These are phyloP conservation scores for Apteryx mantelli DNA, from an alignment of 2,113 vertebrate genomes.

Conservation along the genomic window DNA sequence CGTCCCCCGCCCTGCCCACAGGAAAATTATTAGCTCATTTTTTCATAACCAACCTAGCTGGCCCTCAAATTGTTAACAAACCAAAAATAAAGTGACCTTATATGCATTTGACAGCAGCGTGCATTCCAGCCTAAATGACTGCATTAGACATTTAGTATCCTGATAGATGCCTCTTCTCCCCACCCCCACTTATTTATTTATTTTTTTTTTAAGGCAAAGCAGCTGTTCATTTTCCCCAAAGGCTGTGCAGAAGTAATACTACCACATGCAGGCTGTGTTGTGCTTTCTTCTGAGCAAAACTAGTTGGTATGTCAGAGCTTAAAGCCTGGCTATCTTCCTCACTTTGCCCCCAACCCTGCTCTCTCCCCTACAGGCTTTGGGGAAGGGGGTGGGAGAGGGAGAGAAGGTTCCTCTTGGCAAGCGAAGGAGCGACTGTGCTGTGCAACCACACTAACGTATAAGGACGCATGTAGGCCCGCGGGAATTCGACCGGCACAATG, in stretches of 20 bases:
- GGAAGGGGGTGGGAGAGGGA: not conserved
- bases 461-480: rapidly evolving
- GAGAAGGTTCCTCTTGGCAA: not conserved
- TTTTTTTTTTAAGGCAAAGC: not conserved
- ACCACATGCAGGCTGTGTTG: rapidly evolving
- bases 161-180: not conserved
- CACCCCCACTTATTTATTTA: not conserved
- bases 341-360: not conserved
- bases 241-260: not conserved
- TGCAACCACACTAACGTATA: not conserved
- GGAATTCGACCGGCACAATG: not conserved
- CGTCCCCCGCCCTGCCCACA: not conserved
- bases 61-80: constrained; percentile 3
- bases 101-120: not conserved
- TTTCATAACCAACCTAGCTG: constrained; percentile 5
- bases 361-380: not conserved
- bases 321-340: not conserved
- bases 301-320: not conserved
- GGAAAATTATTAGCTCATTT: constrained; percentile 16
- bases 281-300: not conserved
- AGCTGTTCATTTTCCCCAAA: not conserved
- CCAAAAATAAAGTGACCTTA: not conserved
- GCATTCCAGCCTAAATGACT: not conserved
- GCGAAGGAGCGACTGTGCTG: not conserved
- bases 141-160: not conserved